These are phyloP conservation scores for Cyprinodon brontotheroides DNA, from an alignment of 2,113 vertebrate genomes.

Conservation along the genomic window DNA sequence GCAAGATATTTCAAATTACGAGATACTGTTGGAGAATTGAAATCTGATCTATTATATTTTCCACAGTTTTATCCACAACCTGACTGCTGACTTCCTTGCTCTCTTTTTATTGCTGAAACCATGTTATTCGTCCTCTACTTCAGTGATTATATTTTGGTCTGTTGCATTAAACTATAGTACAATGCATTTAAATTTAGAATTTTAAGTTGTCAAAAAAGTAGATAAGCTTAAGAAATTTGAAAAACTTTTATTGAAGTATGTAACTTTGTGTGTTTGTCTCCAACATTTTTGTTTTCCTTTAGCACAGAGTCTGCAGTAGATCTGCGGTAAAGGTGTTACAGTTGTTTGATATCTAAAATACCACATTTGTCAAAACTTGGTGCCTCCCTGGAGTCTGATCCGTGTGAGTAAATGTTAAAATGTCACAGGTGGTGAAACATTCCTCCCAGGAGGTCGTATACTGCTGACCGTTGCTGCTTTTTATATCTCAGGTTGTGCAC, in stretches of 20 bases:
- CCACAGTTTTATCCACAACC: no score
- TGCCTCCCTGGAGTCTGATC: background rate
- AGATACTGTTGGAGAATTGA: no score
- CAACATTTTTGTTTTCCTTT: background rate
- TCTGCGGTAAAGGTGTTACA: background rate
- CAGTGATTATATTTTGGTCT: no score
- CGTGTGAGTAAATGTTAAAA: background rate
- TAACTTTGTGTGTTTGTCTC: no score
- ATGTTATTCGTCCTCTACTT: no score
- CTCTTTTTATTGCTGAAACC: no score
- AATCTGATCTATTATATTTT: no score
- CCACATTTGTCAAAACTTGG: background rate
- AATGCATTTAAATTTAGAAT: background rate
- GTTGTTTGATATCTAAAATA: background rate
- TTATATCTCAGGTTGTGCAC: background rate
- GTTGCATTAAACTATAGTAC: no score
- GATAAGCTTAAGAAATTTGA: background rate
- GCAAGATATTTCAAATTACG: no score
- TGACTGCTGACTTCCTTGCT: no score
- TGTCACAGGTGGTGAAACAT: constrained; percentile 1
- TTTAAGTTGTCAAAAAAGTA: background rate
- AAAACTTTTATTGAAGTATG: background rate
- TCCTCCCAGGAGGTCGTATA: background rate
- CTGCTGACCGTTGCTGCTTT: background rate
- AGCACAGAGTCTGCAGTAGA: background rate